Base-by-base conservation (phyloP, 2,113 vertebrate species). In the Drymodes brunneopygia region DNA sequence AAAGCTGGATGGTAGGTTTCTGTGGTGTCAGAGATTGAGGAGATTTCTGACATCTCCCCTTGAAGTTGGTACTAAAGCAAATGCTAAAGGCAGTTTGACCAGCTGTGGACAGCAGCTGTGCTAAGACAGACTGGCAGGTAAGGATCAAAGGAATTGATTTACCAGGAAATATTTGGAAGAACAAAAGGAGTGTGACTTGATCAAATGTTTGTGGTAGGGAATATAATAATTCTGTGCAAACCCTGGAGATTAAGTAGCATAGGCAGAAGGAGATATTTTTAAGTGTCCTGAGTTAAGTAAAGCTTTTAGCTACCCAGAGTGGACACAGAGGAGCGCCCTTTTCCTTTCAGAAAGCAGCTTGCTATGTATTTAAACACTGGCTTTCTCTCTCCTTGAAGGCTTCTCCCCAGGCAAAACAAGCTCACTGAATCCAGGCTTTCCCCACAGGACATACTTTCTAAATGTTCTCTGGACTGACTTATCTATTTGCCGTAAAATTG, bases 61-160 rank as follows among this genome's bases (percentile, higher is more conserved):
- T 8, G 2, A 27, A 22, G 48, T 0, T 27, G 20, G 35, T 0
- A 4, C 58, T 48, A 8, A 18, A 16, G 53, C 2, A 33, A 77
- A 6, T 14, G 40, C 29, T 44, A 1, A 44, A 28, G 40, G 60
- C 42, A 15, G 28, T 24, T 60, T 42, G 65, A 50, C 36, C 38
- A 24, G 31, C 2, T 58, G 56, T 53, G 75, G 15, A 2, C 53
- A 67, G 65, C 38, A 79, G 29, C 72, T 42, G 28, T 67, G 75
- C 57, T 72, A 7, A 38, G 33, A 17, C 48, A 67, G 31, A 31
- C 31, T 20, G 15, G 22, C 35, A 58, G 62, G 51, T 29, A 38
- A 51, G 27, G 29, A 23, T 71, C 0, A 0, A 73, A 67, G 38
- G 47, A 65, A 56, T 47, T 73, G 5, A 70, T 81, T 87, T 81